These are phyloP conservation scores for Pitangus sulphuratus DNA, from an alignment of 2,797 vertebrate genomes.

Conservation along the genomic window DNA sequence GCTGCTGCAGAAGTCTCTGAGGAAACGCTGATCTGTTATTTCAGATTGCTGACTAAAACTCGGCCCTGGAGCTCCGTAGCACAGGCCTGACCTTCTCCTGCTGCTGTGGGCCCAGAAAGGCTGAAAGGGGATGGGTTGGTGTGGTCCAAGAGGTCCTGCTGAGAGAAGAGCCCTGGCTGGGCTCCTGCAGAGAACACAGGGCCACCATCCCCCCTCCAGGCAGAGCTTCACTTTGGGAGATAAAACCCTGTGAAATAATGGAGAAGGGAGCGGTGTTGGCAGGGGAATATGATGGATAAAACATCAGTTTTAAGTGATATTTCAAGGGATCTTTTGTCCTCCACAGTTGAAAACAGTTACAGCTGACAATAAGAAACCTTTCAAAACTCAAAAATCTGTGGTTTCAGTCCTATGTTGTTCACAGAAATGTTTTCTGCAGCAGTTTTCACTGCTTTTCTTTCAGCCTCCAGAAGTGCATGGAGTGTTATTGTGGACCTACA, in stretches of 20 bases:
- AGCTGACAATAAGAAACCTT: not conserved
- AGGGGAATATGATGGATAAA: not conserved
- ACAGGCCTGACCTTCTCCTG: not conserved
- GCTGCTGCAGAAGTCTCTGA: not conserved
- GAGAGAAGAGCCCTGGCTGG: not conserved
- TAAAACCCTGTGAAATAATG: not conserved
- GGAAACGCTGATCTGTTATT: not conserved
- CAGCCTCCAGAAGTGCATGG: not conserved
- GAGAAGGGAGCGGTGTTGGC: not conserved
- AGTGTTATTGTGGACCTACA: not conserved
- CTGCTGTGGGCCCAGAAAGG: not conserved
- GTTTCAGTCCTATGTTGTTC: not conserved
- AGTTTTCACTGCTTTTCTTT: not conserved
- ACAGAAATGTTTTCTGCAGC: not conserved
- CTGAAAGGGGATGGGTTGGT: not conserved
- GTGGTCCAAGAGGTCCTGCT: fast-evolving
- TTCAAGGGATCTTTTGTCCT: not conserved
- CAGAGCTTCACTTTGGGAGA: not conserved
- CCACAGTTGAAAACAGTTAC: not conserved
- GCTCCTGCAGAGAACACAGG: not conserved
- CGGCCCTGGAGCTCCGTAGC: not conserved
- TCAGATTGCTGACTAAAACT: not conserved
- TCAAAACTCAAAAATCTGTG: not conserved
- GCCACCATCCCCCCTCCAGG: fast-evolving
- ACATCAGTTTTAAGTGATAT: not conserved